Evolutionary conservation across 1,140 invertebrate species (phyloP).

Genomic region (silkworm (Bombyx mori)): ASM3026992v2 NC_085125.1:13430001-13430500

Average conservation of each 20-base stretch:
- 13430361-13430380: slow-evolving; percentile 58
- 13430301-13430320: slow-evolving; percentile 51
- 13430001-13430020: slow-evolving; percentile 58
- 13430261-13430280: slow-evolving; percentile 62
- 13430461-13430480: too few relatives aligned
- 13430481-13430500: too few relatives aligned
- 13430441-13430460: too few relatives aligned
- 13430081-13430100: slow-evolving; percentile 30
- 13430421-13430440: too few relatives aligned
- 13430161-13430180: slow-evolving; percentile 45
- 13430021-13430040: slow-evolving; percentile 36
- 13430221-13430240: slow-evolving; percentile 60
- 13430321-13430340: slow-evolving; percentile 50
- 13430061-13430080: slow-evolving; percentile 46
- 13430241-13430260: slow-evolving; percentile 60
- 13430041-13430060: slow-evolving; percentile 38
- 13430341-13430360: slow-evolving; percentile 59
- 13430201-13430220: slow-evolving; percentile 51
- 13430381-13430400: slow-evolving; percentile 41
- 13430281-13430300: slow-evolving; percentile 53
- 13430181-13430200: slow-evolving; percentile 64
- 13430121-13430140: slow-evolving; percentile 26
- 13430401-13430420: too few relatives aligned
- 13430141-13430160: slow-evolving; percentile 18
- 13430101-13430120: slow-evolving; percentile 27